phyloP scores from a whole-genome alignment of 2,888 invertebrate species.

The Syrphus vitripennis region DNA sequence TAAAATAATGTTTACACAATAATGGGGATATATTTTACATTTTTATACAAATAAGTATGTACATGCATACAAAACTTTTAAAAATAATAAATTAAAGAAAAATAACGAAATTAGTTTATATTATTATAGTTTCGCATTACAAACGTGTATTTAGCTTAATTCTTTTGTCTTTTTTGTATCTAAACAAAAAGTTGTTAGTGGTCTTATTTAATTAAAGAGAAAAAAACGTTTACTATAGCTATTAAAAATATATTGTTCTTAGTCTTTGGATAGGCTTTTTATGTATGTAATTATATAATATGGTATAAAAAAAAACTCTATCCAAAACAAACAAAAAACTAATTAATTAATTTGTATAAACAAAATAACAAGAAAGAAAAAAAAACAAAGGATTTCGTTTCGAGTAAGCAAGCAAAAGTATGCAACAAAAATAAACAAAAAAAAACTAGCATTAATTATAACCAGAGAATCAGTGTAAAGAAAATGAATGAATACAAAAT shows the following conservation, averaged over 20 bases:
- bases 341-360: slow-evolving; percentile 22
- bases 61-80: not conserved
- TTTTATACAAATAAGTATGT: slow-evolving; percentile 34
- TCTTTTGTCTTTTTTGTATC: slow-evolving; percentile 48
- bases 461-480: slow-evolving; percentile 41
- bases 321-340: slow-evolving; percentile 31
- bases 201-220: slow-evolving; percentile 56
- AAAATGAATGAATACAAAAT: slow-evolving; percentile 2
- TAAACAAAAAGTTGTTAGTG: slow-evolving; percentile 60
- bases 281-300: slow-evolving; percentile 15
- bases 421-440: slow-evolving; percentile 38
- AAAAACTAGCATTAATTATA: slow-evolving; percentile 49
- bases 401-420: slow-evolving; percentile 42
- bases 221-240: slow-evolving; percentile 46
- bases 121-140: slow-evolving; percentile 61
- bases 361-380: slow-evolving; percentile 23
- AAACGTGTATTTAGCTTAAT: slow-evolving; percentile 54
- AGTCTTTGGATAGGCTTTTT: slow-evolving; percentile 56
- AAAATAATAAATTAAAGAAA: not conserved
- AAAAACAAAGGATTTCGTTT: slow-evolving; percentile 63
- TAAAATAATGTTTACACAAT: slow-evolving; percentile 28
- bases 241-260: slow-evolving; percentile 56
- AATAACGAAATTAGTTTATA: slow-evolving; percentile 37
- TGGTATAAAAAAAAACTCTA: slow-evolving; percentile 22
- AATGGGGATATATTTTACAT: slow-evolving; percentile 34